A percentile compares a stretch with the other conserved stretches of the same genome.
These are phyloP conservation scores for Dipus sagitta DNA, from an alignment of 2,797 vertebrate genomes.

Conservation along the genomic window DNA sequence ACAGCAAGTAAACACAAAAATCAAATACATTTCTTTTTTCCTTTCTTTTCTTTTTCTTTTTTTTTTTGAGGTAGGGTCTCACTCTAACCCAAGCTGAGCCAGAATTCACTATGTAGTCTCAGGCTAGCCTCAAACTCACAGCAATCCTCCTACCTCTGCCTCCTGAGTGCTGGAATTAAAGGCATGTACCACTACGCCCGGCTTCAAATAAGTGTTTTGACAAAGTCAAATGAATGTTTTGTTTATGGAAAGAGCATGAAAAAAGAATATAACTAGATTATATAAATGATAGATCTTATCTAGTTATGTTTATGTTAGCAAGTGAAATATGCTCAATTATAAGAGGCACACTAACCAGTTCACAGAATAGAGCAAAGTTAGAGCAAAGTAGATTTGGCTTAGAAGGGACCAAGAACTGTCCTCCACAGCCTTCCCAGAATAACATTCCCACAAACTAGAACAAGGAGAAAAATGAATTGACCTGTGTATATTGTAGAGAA, in stretches of 20 bases:
- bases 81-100: too few species aligned
- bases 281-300: constrained; percentile 38
- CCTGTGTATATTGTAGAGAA: neutral
- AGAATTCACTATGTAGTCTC: too few species aligned
- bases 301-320: neutral
- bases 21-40: too few species aligned
- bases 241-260: neutral
- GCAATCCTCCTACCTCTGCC: too few species aligned
- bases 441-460: neutral
- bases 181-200: neutral
- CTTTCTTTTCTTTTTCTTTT: too few species aligned
- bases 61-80: too few species aligned
- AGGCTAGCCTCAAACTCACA: too few species aligned
- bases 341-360: neutral
- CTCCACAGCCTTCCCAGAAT: neutral
- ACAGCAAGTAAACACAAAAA: neutral
- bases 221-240: constrained; percentile 50
- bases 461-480: constrained; percentile 23
- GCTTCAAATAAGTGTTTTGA: constrained; percentile 21
- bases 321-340: constrained; percentile 34
- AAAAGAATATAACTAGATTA: neutral
- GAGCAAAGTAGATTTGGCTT: neutral
- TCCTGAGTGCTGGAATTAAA: too few species aligned
- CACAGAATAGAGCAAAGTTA: constrained; percentile 9
- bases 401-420: neutral